Evolutionary conservation across 2,797 vertebrate genomes (phyloP), one percentile per base, ranked within the genome.

Genomic region (Orientallactaga sibirica): DNA sequence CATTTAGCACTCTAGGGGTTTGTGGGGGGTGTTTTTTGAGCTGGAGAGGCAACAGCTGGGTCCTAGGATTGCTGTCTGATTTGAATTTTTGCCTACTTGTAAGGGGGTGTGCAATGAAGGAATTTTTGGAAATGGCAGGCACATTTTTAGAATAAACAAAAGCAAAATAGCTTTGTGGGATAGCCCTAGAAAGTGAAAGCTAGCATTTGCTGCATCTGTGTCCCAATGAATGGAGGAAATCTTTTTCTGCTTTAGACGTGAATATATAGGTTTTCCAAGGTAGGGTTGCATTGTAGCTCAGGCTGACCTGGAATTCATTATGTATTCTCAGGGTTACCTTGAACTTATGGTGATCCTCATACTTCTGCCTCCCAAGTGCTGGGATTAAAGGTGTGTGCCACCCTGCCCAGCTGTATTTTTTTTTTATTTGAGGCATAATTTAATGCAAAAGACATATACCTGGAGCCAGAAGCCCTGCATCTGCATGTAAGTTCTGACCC

Each of bases 21-120:
- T 52, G 87, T 25, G 90, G 91, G 97, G 89, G 79, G 93, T 7
- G 48, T 95, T 96, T 96, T 48, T 91, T 92, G 74, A 97, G 94
- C 82, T 94, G 64, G 73, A 96, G 92, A 94, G 95, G 90, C 84
- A 96, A 77, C 88, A 97, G 95, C 89, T 97, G 97, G 91, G 92
- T 97, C 93, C 87, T 95, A 71, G 91, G 94, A 79, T 66, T 97
- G 83, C 91, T 68, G 18, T 97, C 93, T 97, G 96, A 93, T 95
- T 94, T 79, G 93, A 97, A 93, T 93, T 97, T 41, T 1, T 87
- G 87, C 85, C 70, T 93, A 8, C 71, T 88, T 58, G 43, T 91
- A 96, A 90, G 86, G 92, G 95, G 92, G 61, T 52, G 8, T 14
- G 94, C 82, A 43, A 27, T 4, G 61, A 66, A 79, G 96, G 96